These are phyloP conservation scores for Lasioglossum pauxillum DNA, from an alignment of 2,888 invertebrate species.

Conservation along the genomic window DNA sequence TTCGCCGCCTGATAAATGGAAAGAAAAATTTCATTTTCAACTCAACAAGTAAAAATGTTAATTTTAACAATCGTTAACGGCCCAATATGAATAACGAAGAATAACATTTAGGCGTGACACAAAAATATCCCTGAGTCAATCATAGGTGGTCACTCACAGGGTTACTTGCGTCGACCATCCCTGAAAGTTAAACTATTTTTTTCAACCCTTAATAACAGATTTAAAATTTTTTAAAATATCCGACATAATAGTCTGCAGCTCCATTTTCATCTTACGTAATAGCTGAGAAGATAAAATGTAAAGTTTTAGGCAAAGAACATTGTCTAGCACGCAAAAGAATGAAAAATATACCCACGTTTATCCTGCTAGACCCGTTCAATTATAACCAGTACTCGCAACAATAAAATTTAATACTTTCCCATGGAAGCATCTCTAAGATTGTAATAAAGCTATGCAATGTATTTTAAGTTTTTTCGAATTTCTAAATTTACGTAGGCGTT, in stretches of 20 bases:
- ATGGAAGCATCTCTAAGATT: not conserved
- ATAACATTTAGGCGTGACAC: not conserved
- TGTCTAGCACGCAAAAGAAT: not conserved
- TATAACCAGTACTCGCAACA: no score
- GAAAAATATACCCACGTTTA: not conserved
- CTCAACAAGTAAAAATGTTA: not conserved
- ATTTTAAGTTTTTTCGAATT: not conserved
- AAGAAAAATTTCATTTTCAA: not conserved
- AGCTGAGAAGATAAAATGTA: no score
- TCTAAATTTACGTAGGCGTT: not conserved
- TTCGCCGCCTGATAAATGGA: slow-evolving; percentile 1
- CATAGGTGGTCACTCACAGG: not conserved
- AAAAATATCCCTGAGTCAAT: not conserved
- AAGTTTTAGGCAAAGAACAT: not conserved
- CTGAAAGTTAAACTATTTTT: not conserved
- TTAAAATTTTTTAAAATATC: not conserved
- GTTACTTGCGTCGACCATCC: not conserved
- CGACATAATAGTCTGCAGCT: not conserved
- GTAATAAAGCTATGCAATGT: not conserved
- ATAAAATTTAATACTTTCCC: not conserved
- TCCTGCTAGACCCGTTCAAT: no score
- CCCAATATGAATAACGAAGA: not conserved
- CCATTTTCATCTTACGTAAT: no score
- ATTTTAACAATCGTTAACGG: not conserved
- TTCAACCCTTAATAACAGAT: not conserved